Evolutionary conservation across 2,797 vertebrate species (phyloP).

Genomic region (Phaenicophaeus curvirostris): DNA sequence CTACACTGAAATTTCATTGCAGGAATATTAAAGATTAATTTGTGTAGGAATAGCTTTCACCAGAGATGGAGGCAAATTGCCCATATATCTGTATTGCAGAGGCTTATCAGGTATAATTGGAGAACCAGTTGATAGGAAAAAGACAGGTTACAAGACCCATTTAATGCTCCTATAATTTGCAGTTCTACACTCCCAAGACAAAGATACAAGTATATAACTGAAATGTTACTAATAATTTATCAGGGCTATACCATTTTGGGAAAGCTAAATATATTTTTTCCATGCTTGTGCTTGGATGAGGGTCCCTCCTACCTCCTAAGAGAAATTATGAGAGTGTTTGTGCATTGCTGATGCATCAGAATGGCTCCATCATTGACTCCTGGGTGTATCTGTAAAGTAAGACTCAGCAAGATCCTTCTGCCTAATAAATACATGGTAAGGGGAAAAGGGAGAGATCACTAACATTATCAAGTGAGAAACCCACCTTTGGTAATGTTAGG

Average conservation of each 20-base stretch:
- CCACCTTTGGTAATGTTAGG: slow-evolving; percentile 87
- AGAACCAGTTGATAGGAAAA: not conserved
- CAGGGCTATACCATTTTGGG: not conserved
- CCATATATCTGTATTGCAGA: not conserved
- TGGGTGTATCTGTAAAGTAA: not conserved
- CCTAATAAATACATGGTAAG: not conserved
- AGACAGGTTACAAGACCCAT: not conserved
- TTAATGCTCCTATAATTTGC: not conserved
- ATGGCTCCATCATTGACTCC: not conserved
- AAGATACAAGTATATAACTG: not conserved
- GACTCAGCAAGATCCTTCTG: not conserved
- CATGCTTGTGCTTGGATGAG: not conserved
- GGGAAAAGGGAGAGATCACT: not conserved
- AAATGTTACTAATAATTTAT: not conserved
- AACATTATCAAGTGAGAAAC: not conserved
- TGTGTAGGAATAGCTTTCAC: not conserved
- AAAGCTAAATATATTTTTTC: not conserved
- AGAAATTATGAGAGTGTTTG: not conserved
- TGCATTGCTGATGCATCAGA: not conserved
- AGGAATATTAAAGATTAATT: not conserved
- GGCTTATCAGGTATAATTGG: not conserved
- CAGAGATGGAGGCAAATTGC: not conserved
- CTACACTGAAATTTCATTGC: not conserved
- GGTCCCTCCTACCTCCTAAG: not conserved
- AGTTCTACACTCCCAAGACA: not conserved